phyloP scores from a whole-genome alignment of 2,113 vertebrate genomes.

The Carlito syrichta region DNA sequence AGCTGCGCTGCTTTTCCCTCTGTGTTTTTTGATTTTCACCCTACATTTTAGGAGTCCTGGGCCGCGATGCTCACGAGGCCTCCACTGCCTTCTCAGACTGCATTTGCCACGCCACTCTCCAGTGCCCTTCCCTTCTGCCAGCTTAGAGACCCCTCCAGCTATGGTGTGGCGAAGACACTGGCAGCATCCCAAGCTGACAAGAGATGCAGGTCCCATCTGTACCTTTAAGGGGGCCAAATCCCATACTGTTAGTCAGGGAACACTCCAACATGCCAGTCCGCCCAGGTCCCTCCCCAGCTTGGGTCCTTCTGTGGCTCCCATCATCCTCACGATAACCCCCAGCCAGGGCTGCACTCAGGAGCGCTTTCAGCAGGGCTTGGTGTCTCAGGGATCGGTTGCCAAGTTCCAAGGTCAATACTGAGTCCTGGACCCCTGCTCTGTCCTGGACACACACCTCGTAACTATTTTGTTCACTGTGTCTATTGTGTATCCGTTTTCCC shows the following conservation, averaged over 20 bases:
- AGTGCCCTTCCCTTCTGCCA: neutral
- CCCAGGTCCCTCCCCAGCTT: neutral
- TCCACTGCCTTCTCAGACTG: neutral
- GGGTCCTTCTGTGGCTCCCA: too few relatives aligned
- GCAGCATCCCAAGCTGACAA: neutral
- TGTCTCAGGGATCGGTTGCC: neutral
- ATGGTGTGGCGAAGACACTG: neutral
- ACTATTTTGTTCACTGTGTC: neutral
- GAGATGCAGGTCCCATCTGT: neutral
- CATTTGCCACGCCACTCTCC: neutral
- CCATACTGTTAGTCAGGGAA: neutral
- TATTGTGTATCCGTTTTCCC: neutral
- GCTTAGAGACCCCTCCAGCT: neutral
- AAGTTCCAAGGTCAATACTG: neutral
- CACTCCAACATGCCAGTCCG: neutral
- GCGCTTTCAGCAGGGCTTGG: neutral
- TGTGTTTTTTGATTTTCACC: neutral
- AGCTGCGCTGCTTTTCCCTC: too few relatives aligned
- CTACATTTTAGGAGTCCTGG: neutral
- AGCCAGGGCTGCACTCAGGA: neutral
- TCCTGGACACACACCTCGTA: fast-evolving
- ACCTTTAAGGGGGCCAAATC: neutral
- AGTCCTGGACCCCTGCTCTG: neutral
- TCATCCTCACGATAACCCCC: neutral
- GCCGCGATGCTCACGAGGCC: neutral